Evolutionary conservation across 1,140 invertebrate species (phyloP), one percentile per base, ranked within the genome.

Genomic region (Delia radicum): DNA sequence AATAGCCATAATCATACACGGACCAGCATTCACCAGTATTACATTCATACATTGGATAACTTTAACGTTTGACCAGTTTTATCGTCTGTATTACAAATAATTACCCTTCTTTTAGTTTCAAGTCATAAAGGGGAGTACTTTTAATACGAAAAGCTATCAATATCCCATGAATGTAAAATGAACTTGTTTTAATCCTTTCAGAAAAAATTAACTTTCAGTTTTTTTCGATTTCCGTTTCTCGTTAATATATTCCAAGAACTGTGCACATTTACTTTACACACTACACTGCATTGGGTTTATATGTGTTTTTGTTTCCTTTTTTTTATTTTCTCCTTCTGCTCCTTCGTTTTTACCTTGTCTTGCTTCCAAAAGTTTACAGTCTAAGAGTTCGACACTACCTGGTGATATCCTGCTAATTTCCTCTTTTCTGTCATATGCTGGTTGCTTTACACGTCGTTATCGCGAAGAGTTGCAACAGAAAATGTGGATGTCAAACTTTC

Each of bases 351-450:
- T 37, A 81, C 80, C 80, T 83, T 83, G 79, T 79, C 80, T 77
- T 81, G 80, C 82, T 46, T 29, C 76, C 79, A 73, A 48, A 21
- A 82, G 90, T 87, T 75, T 87, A 88, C 77, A 88, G 89, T 79
- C 83, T 80, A 81, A 92, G 79, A 92, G 91, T 78, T 88, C 91
- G 48, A 96, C 94, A 77, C 87, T 98, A 73, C 95, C 96, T 6
- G 96, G 96, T 18, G 96, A 99, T 85, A 92, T 98, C 71, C 87
- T 98, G 3, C 85, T 98, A 61, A 92, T 96, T 31, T 95, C 96
- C 33, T 95, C 96, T 10, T 98, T 98, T 88, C 93, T 98, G 65
- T 98, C 96, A 0, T 99, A 98, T 85, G 93, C 97, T 46, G 97
- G 97, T 15, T 97, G 95, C 81, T 99, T 99, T 85, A 96, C 94